Conservation (phyloP, 2,888 invertebrate species). For the Tachina fera region DNA sequence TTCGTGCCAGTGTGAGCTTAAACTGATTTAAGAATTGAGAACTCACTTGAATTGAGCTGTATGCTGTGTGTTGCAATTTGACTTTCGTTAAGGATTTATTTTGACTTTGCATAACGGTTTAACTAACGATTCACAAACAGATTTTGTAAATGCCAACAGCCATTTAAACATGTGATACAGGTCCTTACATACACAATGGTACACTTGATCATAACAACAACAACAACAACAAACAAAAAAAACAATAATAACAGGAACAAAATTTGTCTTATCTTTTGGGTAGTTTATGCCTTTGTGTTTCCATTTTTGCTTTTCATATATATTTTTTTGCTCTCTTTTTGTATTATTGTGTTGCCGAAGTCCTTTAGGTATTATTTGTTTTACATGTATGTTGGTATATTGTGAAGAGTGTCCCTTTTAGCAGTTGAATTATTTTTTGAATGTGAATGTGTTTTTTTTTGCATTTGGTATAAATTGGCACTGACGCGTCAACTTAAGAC, state of each 20-base stretch:
- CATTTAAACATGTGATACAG: slow-evolving; percentile 59
- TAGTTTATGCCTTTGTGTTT: slow-evolving; percentile 46
- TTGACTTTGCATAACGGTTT: slow-evolving; percentile 63
- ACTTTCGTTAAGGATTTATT: slow-evolving; percentile 66
- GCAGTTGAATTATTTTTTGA: background rate
- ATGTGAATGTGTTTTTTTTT: background rate
- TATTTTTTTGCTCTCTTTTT: background rate
- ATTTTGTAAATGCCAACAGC: slow-evolving; percentile 66
- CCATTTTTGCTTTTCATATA: background rate
- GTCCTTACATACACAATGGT: background rate
- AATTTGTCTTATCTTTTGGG: slow-evolving; percentile 52
- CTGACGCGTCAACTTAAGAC: slow-evolving; percentile 57
- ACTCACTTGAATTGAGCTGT: slow-evolving; percentile 33
- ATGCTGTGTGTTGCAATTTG: slow-evolving; percentile 58
- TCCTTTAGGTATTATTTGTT: slow-evolving; percentile 44
- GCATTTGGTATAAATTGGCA: slow-evolving; percentile 56
- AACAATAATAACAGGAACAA: slow-evolving; percentile 2
- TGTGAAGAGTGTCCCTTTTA: slow-evolving; percentile 41
- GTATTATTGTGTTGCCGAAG: background rate
- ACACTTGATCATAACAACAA: slow-evolving; percentile 31
- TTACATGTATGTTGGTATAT: slow-evolving; percentile 12
- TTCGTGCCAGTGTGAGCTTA: slow-evolving; percentile 26
- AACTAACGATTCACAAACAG: slow-evolving; percentile 67
- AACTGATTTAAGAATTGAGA: slow-evolving; percentile 65
- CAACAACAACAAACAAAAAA: slow-evolving; percentile 25